Evolutionary conservation across 2,888 invertebrate species (phyloP).

Genomic region (Trichopria drosophilae): DNA sequence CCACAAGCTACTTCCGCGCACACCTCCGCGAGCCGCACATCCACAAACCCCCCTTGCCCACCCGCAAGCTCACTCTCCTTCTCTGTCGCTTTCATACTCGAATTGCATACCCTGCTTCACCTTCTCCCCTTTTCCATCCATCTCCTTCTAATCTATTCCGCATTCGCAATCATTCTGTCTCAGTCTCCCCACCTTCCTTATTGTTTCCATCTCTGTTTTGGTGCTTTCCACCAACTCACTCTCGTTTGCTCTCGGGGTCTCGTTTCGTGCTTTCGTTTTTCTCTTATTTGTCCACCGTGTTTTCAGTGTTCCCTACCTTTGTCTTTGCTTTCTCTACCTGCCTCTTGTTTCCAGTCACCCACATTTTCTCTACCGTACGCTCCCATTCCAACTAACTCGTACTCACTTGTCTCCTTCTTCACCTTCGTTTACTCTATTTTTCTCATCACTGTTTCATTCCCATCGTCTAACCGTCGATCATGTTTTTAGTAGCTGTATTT

Average conservation of each 20-base stretch:
- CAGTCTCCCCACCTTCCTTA: slow-evolving; percentile 5
- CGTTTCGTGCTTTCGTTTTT: no score
- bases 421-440: neutral
- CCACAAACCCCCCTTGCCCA: slow-evolving; percentile 31
- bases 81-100: slow-evolving; percentile 25
- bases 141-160: slow-evolving; percentile 21
- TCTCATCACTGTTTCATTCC: neutral
- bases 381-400: slow-evolving; percentile 6
- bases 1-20: slow-evolving; percentile 13
- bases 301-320: slow-evolving; percentile 2
- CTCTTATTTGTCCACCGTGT: neutral
- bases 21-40: slow-evolving; percentile 17
- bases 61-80: slow-evolving; percentile 26
- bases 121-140: slow-evolving; percentile 14
- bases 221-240: slow-evolving; percentile 16
- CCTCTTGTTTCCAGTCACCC: slow-evolving; percentile 23
- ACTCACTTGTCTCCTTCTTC: slow-evolving; percentile 8
- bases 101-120: neutral
- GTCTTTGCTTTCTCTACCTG: slow-evolving; percentile 18
- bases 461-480: no score
- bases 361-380: slow-evolving; percentile 8
- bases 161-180: slow-evolving; percentile 22
- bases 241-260: no score
- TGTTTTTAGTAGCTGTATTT: no score
- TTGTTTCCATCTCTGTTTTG: slow-evolving; percentile 19